Conservation (phyloP, 2,113 vertebrate genomes). For the Nesogale talazaci region DNA sequence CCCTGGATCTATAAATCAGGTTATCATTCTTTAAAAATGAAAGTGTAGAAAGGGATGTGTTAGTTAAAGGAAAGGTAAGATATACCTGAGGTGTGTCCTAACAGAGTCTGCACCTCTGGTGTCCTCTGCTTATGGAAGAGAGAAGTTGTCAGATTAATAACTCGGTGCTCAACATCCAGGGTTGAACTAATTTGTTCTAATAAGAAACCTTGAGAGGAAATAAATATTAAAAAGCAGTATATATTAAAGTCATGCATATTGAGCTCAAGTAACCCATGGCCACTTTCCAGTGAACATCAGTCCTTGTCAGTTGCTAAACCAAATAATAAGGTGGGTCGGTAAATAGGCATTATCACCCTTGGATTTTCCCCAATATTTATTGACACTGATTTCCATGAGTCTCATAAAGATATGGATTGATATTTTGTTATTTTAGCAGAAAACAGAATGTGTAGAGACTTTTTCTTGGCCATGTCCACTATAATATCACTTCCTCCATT, state of each 20-base stretch:
- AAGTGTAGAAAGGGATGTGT: conserved; percentile 29
- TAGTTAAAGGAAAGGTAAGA: conserved; percentile 34
- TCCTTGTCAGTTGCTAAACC: conserved; percentile 15
- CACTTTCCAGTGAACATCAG: conserved; percentile 30
- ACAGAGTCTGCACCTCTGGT: conserved; percentile 20
- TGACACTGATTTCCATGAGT: background rate
- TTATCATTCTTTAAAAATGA: background rate
- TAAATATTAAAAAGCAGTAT: background rate
- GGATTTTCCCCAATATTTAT: conserved; percentile 29
- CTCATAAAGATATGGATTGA: background rate
- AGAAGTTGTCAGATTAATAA: conserved; percentile 68
- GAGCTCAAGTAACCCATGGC: conserved; percentile 48
- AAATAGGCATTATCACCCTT: background rate
- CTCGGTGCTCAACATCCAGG: conserved; percentile 44
- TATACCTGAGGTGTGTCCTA: conserved; percentile 34
- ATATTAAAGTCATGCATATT: conserved; percentile 40
- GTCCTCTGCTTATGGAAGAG: conserved; percentile 56
- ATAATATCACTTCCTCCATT: background rate
- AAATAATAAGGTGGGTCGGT: background rate
- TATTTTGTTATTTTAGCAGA: conserved; percentile 26
- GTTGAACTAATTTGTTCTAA: conserved; percentile 62
- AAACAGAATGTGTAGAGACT: background rate
- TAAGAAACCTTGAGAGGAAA: conserved; percentile 53
- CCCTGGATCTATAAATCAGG: background rate
- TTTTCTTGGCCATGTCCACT: background rate